Percentiles rank a stretch among this genome's conserved stretches.
These are phyloP conservation scores for Polypterus bichir DNA, from an alignment of 2,113 vertebrate species.

Conservation along the genomic window DNA sequence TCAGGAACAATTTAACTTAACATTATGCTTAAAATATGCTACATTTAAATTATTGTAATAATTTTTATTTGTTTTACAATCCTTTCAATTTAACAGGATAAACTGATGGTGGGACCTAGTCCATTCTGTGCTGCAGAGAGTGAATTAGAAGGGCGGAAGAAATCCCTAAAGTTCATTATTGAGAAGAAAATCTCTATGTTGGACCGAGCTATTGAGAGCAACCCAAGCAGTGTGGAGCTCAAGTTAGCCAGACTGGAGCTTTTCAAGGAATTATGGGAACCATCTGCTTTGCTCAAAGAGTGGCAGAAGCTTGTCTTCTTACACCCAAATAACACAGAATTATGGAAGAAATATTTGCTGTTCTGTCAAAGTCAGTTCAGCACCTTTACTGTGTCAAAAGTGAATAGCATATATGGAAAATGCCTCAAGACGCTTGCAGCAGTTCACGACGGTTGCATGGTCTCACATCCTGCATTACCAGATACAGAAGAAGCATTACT, in stretches of 20 bases:
- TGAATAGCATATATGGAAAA: slow-evolving; percentile 74
- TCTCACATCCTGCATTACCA: slow-evolving; percentile 74
- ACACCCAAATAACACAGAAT: slow-evolving; percentile 73
- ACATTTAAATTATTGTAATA: no score
- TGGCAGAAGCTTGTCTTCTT: slow-evolving; percentile 93
- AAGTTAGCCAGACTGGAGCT: slow-evolving; percentile 70
- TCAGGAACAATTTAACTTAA: no score
- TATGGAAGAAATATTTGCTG: slow-evolving; percentile 81
- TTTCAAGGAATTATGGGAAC: slow-evolving; percentile 81
- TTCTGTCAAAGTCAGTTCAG: slow-evolving; percentile 91
- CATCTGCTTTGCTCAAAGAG: slow-evolving; percentile 64
- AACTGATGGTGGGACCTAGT: slow-evolving; percentile 49
- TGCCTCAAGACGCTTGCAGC: slow-evolving; percentile 79
- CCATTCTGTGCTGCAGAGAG: slow-evolving; percentile 41
- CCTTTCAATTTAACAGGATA: slow-evolving; percentile 53
- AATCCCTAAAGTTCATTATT: slow-evolving; percentile 54
- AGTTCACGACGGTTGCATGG: slow-evolving; percentile 76
- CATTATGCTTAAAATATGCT: no score
- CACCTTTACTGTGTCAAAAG: slow-evolving; percentile 73
- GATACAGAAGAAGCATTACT: slow-evolving; percentile 75
- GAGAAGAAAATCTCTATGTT: slow-evolving; percentile 87
- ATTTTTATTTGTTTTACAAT: slow-evolving; percentile 8
- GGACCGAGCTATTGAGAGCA: slow-evolving; percentile 75
- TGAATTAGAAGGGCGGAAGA: slow-evolving; percentile 39
- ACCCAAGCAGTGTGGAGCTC: slow-evolving; percentile 67